phyloP scores from a whole-genome alignment of 2,888 invertebrate species.

The Hypsopygia costalis region DNA sequence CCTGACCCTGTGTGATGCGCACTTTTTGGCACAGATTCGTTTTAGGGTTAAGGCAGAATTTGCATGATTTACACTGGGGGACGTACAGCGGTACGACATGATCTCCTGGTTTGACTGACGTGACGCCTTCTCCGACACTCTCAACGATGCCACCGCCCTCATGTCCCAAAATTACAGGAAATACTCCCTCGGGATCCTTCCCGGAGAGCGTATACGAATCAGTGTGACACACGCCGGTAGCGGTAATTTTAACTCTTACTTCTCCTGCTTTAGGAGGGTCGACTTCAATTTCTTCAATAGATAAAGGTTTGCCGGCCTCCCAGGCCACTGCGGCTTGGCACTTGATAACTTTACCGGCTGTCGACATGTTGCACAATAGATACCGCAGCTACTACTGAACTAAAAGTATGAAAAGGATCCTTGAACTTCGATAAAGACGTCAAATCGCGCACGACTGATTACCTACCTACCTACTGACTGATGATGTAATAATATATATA shows the following conservation, averaged over 20 bases:
- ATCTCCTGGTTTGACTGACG: constrained; percentile 92
- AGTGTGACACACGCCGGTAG: constrained; percentile 94
- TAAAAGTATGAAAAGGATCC: constrained; percentile 22
- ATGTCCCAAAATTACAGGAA: constrained; percentile 96
- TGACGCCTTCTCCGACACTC: constrained; percentile 96
- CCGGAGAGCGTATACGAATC: constrained; percentile 95
- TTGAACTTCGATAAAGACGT: constrained; percentile 10
- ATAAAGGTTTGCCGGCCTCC: constrained; percentile 93
- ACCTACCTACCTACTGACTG: too few relatives aligned
- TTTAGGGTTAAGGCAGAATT: constrained; percentile 96
- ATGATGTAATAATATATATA: not conserved
- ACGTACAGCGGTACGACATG: constrained; percentile 98
- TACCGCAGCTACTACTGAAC: constrained; percentile 32
- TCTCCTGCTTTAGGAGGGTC: constrained; percentile 96
- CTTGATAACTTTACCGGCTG: constrained; percentile 85
- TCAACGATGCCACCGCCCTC: constrained; percentile 99
- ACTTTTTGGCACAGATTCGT: constrained; percentile 99
- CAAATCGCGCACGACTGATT: constrained; percentile 8
- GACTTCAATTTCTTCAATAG: constrained; percentile 95
- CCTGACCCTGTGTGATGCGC: constrained; percentile 90
- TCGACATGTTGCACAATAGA: constrained; percentile 49
- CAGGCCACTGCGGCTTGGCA: constrained; percentile 98
- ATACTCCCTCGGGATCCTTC: constrained; percentile 93
- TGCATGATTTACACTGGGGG: constrained; percentile 98
- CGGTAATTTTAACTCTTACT: constrained; percentile 89